Conservation (phyloP, 2,113 vertebrate species). For the Narcine bancroftii region DNA sequence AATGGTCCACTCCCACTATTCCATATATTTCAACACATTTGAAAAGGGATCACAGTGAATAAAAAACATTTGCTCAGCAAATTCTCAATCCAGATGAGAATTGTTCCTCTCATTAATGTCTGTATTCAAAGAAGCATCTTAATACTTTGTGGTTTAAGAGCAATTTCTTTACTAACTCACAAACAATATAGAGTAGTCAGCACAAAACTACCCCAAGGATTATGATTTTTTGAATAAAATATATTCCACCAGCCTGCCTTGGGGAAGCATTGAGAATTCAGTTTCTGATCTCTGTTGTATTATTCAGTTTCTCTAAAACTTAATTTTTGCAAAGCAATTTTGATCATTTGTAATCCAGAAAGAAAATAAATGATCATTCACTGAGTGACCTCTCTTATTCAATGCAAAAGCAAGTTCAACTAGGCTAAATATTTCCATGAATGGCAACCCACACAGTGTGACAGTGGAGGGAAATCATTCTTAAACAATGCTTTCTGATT, state of each 20-base stretch:
- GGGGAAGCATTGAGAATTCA: constrained; percentile 15
- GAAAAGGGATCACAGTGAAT: background rate
- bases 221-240: constrained; percentile 15
- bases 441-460: background rate
- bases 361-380: background rate
- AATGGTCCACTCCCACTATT: too few relatives aligned
- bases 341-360: constrained; percentile 19
- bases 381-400: background rate
- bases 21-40: constrained; percentile 9
- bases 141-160: constrained; percentile 6
- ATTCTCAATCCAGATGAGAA: background rate
- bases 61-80: background rate
- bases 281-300: background rate
- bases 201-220: background rate
- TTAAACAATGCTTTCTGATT: constrained; percentile 7
- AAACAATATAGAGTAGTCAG: constrained; percentile 18
- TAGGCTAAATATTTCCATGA: background rate
- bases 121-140: background rate
- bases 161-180: constrained; percentile 20
- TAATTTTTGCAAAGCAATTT: constrained; percentile 18
- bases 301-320: constrained; percentile 23
- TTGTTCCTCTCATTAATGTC: background rate
- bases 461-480: background rate
- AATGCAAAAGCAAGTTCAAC: background rate
- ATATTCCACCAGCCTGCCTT: background rate